A percentile compares a stretch with the other conserved stretches of the same genome.
Evolutionary conservation across 2,113 vertebrate genomes (phyloP).

Genomic region (Actenoides hombroni): DNA sequence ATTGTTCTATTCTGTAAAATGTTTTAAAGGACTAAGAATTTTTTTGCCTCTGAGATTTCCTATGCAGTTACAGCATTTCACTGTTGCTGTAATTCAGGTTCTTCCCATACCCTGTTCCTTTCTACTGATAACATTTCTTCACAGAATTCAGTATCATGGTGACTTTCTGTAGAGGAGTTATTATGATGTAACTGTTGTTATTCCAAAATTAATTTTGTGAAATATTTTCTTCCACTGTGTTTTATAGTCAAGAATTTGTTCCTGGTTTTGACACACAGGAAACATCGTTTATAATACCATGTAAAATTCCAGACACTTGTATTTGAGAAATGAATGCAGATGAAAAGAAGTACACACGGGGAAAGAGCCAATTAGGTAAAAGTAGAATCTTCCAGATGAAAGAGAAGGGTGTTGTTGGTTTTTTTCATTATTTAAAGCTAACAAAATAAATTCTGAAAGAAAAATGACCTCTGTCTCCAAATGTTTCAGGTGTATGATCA

Average conservation of each 20-base stretch:
- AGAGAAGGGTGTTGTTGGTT: background rate
- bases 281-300: background rate
- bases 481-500: background rate
- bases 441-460: background rate
- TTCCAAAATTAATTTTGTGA: background rate
- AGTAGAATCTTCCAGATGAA: background rate
- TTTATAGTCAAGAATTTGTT: background rate
- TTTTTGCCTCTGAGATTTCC: background rate
- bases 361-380: background rate
- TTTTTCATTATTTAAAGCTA: background rate
- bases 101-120: background rate
- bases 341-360: background rate
- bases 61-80: background rate
- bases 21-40: background rate
- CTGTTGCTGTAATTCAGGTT: background rate
- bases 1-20: background rate
- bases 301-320: background rate
- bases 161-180: background rate
- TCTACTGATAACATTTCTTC: background rate
- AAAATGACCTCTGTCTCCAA: background rate
- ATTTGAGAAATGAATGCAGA: background rate
- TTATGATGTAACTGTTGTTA: background rate
- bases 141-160: background rate
- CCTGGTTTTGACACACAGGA: background rate
- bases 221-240: background rate